Percentiles rank a stretch among this genome's conserved stretches.
phyloP scores from a whole-genome alignment of 2,113 vertebrate genomes.

The Trematomus loennbergii region DNA sequence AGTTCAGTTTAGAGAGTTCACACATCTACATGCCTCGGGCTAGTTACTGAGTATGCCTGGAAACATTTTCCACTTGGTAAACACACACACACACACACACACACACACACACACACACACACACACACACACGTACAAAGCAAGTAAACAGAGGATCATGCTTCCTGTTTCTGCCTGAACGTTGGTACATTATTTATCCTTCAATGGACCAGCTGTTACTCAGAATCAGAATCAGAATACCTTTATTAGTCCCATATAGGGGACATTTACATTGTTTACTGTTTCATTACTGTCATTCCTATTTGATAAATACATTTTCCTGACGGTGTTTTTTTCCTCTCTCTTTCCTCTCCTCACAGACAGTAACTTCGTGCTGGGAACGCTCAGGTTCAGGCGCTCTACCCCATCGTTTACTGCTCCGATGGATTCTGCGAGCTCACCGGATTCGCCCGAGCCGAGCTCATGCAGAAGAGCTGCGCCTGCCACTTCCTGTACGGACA shows the following conservation, averaged over 20 bases:
- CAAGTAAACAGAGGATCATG: conserved; percentile 1
- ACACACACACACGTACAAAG: conserved; percentile 14
- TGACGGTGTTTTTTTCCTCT: background rate
- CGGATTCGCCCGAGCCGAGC: conserved; percentile 86
- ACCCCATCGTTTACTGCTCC: conserved; percentile 89
- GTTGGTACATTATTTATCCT: background rate
- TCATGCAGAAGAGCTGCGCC: conserved; percentile 89
- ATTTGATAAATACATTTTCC: no score
- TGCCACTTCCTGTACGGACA: conserved; percentile 88
- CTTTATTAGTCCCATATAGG: no score
- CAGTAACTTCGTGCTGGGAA: conserved; percentile 89
- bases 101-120: conserved; percentile 6
- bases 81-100: conserved; percentile 22
- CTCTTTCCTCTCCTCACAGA: conserved; percentile 72
- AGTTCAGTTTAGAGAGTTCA: conserved; percentile 45
- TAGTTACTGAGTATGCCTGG: conserved; percentile 20
- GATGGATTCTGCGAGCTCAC: conserved; percentile 90
- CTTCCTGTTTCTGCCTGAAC: background rate
- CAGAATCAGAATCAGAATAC: no score
- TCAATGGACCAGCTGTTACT: no score
- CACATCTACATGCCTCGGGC: conserved; percentile 17
- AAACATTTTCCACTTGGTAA: conserved; percentile 21
- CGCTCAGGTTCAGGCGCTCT: conserved; percentile 87
- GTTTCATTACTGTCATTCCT: no score
- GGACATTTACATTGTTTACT: no score